phyloP scores from a whole-genome alignment of 64 coral and sea anemone species.

The Catalaphyllia jardinei region DNA sequence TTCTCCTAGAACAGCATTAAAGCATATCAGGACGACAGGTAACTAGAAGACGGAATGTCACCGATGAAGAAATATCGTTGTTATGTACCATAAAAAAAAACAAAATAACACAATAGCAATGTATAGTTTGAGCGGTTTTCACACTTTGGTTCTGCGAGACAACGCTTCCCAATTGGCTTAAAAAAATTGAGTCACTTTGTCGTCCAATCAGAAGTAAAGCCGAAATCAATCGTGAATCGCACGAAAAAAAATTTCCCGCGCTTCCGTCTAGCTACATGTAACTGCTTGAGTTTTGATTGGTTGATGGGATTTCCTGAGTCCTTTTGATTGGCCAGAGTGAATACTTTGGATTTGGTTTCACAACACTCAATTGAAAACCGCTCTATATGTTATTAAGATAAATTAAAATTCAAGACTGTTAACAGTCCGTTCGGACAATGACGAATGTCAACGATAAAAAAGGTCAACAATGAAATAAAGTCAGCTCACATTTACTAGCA shows the following conservation, averaged over 20 bases:
- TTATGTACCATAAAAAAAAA: too few relatives aligned
- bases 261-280: too few relatives aligned
- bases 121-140: too few relatives aligned
- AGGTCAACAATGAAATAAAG: neutral
- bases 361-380: neutral
- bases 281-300: too few relatives aligned
- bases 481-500: neutral
- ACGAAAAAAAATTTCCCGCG: too few relatives aligned
- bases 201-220: neutral
- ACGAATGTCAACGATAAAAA: neutral
- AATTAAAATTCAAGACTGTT: neutral
- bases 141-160: too few relatives aligned
- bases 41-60: too few relatives aligned
- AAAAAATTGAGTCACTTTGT: neutral
- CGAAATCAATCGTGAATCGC: neutral
- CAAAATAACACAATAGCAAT: too few relatives aligned
- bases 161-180: neutral
- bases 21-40: too few relatives aligned
- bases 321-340: neutral
- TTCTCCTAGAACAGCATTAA: too few relatives aligned
- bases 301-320: too few relatives aligned
- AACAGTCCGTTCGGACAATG: neutral
- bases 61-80: too few relatives aligned
- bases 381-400: neutral
- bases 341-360: neutral